Base-by-base conservation (phyloP, 2,113 vertebrate genomes). In the Sapajus apella region DNA sequence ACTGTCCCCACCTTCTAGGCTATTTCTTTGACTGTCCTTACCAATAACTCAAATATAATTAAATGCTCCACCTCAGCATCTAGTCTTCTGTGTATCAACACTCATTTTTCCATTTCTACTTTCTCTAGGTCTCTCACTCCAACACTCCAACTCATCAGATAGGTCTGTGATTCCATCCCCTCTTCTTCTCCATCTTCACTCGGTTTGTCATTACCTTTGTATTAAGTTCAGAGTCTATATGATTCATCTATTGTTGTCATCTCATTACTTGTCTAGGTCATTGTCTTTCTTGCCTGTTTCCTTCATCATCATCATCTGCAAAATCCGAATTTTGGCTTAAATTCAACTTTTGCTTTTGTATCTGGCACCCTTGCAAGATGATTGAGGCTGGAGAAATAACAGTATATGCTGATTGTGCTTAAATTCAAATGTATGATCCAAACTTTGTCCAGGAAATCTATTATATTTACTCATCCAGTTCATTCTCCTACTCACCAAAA, bases 381-480 rank as follows among this genome's bases (percentile, higher is more conserved):
- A 68, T 20, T 58, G 56, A 81, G 7, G 17, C 8, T 90, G 40
- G 16, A 90, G 86, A 77, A 90, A 82, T 58, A 70, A 68, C 37
- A 77, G 21, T 16, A 32, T 17, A 14, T 58, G 25, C 37, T 13
- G n/a, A 8, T 18, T 86, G 37, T 61, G 83, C 47, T 55, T 47
- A 50, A 58, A 40, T 93, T 92, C 86, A 77, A 91, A 79, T 94
- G 81, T 90, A 77, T 82, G 37, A 77, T 43, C 40, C 77, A 68
- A 82, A 47, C n/a, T 86, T 47, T 94, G 18, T 27, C 35, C 37
- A 80, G 35, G 32, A 88, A 90, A 56, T 21, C 58, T 92, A 37
- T 50, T 83, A 94, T 81, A 72, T 75, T 81, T 80, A 1, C 11
- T 6, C 43, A 72, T 20, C 12, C 70, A 93, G 16, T 85, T 88